These are phyloP conservation scores for Chelon auratus DNA, from an alignment of 2,797 vertebrate species.

Conservation along the genomic window DNA sequence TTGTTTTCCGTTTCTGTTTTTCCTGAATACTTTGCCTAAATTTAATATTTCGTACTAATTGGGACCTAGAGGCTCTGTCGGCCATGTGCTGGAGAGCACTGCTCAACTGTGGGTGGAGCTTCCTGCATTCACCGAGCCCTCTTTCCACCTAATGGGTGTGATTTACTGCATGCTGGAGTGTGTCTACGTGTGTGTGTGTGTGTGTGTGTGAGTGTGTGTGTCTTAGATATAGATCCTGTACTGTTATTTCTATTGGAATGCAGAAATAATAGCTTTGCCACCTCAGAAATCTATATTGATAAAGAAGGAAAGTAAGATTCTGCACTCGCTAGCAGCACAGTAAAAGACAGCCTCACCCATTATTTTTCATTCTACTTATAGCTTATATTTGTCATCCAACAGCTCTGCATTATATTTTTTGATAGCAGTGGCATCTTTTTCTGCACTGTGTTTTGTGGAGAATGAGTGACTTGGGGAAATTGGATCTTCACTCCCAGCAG, in stretches of 20 bases:
- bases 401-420: conserved; percentile 35
- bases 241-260: conserved; percentile 22
- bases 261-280: conserved; percentile 38
- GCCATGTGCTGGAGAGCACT: conserved; percentile 56
- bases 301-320: conserved; percentile 21
- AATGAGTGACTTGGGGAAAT: conserved; percentile 66
- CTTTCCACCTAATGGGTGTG: conserved; percentile 36
- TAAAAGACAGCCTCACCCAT: conserved; percentile 7
- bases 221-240: conserved; percentile 29
- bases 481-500: conserved; percentile 57
- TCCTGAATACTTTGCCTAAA: conserved; percentile 1
- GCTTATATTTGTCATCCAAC: conserved; percentile 4
- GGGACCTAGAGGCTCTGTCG: conserved; percentile 34
- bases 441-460: conserved; percentile 14
- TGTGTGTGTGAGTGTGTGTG: conserved; percentile 9
- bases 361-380: neutral
- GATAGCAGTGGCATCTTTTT: conserved; percentile 30
- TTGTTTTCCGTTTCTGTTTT: neutral
- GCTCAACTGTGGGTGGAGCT: conserved; percentile 51
- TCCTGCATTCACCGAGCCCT: conserved; percentile 40
- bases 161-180: conserved; percentile 63
- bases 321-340: conserved; percentile 1
- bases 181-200: conserved; percentile 6
- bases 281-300: conserved; percentile 59
- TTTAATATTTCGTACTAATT: neutral